Conservation (phyloP, 2,113 vertebrate species). For the Chloropsis cyanopogon region DNA sequence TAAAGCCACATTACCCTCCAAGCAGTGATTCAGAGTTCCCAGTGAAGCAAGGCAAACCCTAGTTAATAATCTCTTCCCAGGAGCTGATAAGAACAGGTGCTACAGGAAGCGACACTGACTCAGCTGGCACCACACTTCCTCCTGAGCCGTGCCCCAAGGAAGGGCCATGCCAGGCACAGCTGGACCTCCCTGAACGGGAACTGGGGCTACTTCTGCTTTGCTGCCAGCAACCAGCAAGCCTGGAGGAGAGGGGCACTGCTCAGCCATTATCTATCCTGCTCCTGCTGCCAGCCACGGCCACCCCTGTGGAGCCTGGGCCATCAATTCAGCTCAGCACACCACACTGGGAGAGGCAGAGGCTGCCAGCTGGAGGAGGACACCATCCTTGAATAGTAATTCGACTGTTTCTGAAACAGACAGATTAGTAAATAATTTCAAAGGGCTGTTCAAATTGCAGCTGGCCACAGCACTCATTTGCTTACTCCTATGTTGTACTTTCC, state of each 20-base stretch:
- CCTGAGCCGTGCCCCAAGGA: neutral
- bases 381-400: neutral
- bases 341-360: neutral
- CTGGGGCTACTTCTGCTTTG: neutral
- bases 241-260: neutral
- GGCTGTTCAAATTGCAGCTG: neutral
- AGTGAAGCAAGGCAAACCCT: neutral
- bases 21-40: slow-evolving; percentile 4
- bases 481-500: neutral
- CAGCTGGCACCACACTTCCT: neutral
- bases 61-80: neutral
- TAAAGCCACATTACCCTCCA: neutral
- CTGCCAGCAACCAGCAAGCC: neutral
- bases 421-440: neutral
- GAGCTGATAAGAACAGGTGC: slow-evolving; percentile 14
- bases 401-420: neutral
- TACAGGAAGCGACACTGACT: slow-evolving; percentile 32
- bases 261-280: accelerated
- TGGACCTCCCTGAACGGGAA: accelerated
- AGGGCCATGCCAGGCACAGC: accelerated
- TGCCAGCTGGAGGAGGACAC: neutral
- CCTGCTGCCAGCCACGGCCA: neutral
- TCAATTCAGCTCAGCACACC: neutral
- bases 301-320: accelerated
- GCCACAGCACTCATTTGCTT: neutral